Percentiles rank a stretch among this genome's conserved stretches.
Conservation (phyloP, 2,888 invertebrate species). For the Xanthorhoe spadicearia region DNA sequence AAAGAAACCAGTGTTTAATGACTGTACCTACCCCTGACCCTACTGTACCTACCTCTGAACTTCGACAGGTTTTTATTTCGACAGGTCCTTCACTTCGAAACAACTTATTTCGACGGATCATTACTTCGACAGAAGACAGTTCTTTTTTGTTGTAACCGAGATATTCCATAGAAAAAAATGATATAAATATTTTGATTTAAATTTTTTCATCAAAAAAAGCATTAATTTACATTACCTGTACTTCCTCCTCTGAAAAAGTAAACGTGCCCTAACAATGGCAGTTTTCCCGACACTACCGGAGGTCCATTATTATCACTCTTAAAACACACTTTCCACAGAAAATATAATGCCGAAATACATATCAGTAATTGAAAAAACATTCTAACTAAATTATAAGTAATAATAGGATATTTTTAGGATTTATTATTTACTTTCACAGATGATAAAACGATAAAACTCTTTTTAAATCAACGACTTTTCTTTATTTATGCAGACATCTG, state of each 20-base stretch:
- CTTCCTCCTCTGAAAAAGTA: slow-evolving; percentile 9
- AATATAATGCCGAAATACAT: not conserved
- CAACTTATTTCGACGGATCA: no score
- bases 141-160: no score
- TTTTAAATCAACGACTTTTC: not conserved
- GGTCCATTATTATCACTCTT: not conserved
- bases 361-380: slow-evolving; percentile 4
- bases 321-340: slow-evolving; percentile 5
- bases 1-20: no score
- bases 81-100: no score
- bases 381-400: not conserved
- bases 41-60: no score
- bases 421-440: not conserved
- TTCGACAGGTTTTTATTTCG: no score
- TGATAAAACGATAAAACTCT: not conserved
- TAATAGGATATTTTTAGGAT: no score
- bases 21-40: no score
- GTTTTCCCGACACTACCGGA: not conserved
- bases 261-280: slow-evolving; percentile 10
- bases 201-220: no score
- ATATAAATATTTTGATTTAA: no score
- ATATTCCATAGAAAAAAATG: no score
- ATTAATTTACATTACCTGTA: slow-evolving; percentile 6
- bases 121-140: no score
- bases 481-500: not conserved